Conservation (phyloP, 2,888 invertebrate genomes). For the Parnassius apollo region DNA sequence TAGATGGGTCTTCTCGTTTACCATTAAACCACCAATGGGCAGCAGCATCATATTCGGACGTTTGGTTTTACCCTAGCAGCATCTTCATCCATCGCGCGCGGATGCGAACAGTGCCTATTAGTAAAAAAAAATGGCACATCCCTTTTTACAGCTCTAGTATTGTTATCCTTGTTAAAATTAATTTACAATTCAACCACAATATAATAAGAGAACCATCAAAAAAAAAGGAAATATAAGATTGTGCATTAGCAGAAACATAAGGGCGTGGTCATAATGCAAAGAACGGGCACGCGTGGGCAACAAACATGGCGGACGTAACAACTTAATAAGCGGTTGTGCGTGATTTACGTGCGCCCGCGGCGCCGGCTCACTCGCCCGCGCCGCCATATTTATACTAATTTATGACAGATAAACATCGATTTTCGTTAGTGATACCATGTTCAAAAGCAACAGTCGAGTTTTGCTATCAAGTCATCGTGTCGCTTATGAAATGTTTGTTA, state of each 20-base stretch:
- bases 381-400: constrained; percentile 74
- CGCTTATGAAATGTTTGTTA: constrained; percentile 16
- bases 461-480: constrained; percentile 24
- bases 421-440: constrained; percentile 48
- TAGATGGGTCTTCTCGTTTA: too few species aligned
- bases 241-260: constrained; percentile 61
- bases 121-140: too few species aligned
- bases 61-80: too few species aligned
- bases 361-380: constrained; percentile 68
- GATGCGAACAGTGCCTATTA: too few species aligned
- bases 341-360: constrained; percentile 78
- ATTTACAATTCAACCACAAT: too few species aligned
- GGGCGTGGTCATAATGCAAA: constrained; percentile 63
- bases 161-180: too few species aligned
- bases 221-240: constrained; percentile 44
- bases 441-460: constrained; percentile 37
- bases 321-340: constrained; percentile 78
- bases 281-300: constrained; percentile 69
- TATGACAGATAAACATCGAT: constrained; percentile 74
- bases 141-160: too few species aligned
- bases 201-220: not conserved
- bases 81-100: too few species aligned
- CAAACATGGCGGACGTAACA: constrained; percentile 72
- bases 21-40: too few species aligned
- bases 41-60: too few species aligned